phyloP scores from a whole-genome alignment of 2,113 vertebrate species.

The Lepus americanus region DNA sequence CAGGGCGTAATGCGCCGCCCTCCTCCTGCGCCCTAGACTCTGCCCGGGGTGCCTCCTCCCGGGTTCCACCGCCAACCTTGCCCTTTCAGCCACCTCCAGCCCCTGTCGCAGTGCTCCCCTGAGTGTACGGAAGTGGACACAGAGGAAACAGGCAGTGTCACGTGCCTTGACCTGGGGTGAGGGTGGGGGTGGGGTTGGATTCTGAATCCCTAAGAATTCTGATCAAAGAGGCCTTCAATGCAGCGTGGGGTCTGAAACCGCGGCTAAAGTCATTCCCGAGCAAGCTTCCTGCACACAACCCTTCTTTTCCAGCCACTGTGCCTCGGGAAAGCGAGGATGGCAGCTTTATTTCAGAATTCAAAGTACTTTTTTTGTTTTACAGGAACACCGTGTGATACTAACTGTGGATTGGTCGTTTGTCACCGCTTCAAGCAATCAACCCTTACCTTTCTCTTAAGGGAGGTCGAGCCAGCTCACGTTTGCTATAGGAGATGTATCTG shows the following conservation, averaged over 20 bases:
- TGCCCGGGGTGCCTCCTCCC: background rate
- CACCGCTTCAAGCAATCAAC: background rate
- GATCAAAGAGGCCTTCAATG: background rate
- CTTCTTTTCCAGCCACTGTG: background rate
- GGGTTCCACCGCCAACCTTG: background rate
- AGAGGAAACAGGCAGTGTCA: background rate
- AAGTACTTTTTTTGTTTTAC: background rate
- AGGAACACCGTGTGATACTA: background rate
- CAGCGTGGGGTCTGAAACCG: background rate
- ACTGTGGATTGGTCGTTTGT: background rate
- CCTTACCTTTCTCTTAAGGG: constrained; percentile 23
- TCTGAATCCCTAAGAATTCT: background rate
- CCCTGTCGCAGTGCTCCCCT: background rate
- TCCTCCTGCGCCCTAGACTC: background rate
- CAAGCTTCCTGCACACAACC: background rate
- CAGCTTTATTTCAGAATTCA: constrained; percentile 22
- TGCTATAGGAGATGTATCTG: background rate
- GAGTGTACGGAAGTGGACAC: background rate
- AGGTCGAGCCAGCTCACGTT: background rate
- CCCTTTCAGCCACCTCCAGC: background rate
- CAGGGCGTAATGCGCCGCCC: rapidly evolving
- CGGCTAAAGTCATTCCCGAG: background rate
- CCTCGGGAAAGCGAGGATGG: background rate
- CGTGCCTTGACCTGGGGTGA: background rate
- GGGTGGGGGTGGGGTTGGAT: background rate